Conservation (phyloP, 2,797 vertebrate species). For the Tragopan temminckii region DNA sequence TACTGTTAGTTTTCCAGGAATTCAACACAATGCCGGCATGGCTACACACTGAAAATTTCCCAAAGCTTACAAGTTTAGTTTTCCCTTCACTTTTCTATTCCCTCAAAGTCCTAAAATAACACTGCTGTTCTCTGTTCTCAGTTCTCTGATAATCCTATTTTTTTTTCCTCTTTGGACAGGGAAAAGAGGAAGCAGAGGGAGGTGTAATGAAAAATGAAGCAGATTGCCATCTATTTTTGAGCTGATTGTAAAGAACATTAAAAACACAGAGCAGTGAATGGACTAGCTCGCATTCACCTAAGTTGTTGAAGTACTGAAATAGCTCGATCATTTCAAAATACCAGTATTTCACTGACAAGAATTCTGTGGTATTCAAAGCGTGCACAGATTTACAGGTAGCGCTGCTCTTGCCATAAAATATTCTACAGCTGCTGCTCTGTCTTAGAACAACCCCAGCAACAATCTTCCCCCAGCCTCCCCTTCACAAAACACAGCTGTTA, state of each 20-base stretch:
- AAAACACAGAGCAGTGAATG: background rate
- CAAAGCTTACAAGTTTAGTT: background rate
- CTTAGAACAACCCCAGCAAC: background rate
- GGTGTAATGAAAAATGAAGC: background rate
- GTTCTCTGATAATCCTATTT: background rate
- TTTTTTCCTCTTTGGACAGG: background rate
- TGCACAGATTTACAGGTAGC: background rate
- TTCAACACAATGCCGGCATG: background rate
- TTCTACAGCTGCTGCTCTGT: background rate
- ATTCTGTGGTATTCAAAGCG: background rate
- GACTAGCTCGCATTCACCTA: background rate
- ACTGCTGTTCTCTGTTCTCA: background rate
- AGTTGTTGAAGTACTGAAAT: slow-evolving; percentile 3
- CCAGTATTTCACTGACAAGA: background rate
- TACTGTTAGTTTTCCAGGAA: background rate
- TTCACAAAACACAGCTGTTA: background rate
- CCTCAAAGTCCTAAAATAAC: background rate
- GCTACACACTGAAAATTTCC: background rate
- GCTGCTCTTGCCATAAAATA: background rate
- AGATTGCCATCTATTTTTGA: background rate
- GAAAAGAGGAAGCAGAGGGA: background rate
- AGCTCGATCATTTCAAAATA: background rate
- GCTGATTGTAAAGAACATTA: background rate
- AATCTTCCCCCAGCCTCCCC: background rate
- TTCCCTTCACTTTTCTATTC: background rate